These are phyloP conservation scores for Orbicella faveolata DNA, from an alignment of 64 coral and sea anemone species.

Conservation along the genomic window DNA sequence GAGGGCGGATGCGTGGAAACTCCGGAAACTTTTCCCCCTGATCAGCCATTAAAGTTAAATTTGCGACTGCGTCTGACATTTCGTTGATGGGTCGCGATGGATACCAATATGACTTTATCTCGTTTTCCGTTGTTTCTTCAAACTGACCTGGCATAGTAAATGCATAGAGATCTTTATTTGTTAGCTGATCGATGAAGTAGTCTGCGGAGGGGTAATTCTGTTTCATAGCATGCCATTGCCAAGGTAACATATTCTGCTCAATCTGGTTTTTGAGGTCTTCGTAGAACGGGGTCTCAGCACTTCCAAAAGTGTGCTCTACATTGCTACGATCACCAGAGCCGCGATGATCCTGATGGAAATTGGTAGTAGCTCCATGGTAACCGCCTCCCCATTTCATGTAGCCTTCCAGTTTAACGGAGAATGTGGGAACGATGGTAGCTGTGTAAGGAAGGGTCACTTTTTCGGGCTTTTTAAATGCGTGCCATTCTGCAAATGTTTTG, in stretches of 20 bases:
- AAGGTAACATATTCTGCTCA: constrained; percentile 56
- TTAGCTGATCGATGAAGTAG: constrained; percentile 37
- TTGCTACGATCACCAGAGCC: constrained; percentile 30
- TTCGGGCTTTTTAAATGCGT: constrained; percentile 42
- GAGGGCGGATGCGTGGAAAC: constrained; percentile 16
- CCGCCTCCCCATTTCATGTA: constrained; percentile 62
- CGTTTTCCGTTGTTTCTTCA: constrained; percentile 48
- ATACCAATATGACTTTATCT: constrained; percentile 46
- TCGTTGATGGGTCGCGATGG: not conserved
- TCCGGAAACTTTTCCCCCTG: not conserved
- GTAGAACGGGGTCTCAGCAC: constrained; percentile 55
- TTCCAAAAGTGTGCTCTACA: constrained; percentile 32
- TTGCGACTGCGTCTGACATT: not conserved
- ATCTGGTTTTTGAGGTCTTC: constrained; percentile 62
- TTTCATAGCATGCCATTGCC: constrained; percentile 69
- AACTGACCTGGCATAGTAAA: constrained; percentile 71
- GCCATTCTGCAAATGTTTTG: constrained; percentile 16
- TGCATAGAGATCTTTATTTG: constrained; percentile 35
- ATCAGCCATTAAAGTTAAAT: not conserved
- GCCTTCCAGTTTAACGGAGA: constrained; percentile 51
- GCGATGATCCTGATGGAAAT: constrained; percentile 36
- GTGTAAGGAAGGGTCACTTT: constrained; percentile 64
- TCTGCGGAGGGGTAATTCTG: constrained; percentile 37
- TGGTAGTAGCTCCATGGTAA: constrained; percentile 39
- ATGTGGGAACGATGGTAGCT: constrained; percentile 52